phyloP scores from a whole-genome alignment of 1,140 invertebrate genomes.

The Leptopilina clavipes region DNA sequence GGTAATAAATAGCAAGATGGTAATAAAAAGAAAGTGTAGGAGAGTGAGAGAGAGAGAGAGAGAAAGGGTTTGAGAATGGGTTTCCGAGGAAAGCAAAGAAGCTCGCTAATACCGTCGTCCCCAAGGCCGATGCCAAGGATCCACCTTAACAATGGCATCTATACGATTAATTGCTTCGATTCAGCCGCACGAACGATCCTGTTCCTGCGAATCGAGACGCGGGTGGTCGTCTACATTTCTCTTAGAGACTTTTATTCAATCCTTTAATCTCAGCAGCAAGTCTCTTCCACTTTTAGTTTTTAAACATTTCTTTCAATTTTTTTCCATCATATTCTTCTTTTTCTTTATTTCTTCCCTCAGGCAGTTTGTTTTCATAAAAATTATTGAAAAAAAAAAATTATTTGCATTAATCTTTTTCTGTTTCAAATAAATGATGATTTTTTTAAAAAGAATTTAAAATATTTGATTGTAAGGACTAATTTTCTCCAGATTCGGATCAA shows the following conservation, averaged over 20 bases:
- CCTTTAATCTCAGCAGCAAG: not conserved
- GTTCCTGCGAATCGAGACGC: slow-evolving; percentile 19
- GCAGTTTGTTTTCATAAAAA: no score
- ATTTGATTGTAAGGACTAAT: not conserved
- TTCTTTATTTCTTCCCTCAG: not conserved
- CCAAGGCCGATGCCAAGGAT: slow-evolving; percentile 26
- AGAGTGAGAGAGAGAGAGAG: slow-evolving; percentile 49
- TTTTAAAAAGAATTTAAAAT: no score
- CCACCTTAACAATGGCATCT: slow-evolving; percentile 29
- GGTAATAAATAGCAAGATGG: slow-evolving; percentile 64
- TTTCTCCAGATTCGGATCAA: not conserved
- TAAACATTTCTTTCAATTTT: not conserved
- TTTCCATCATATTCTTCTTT: not conserved
- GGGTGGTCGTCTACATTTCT: slow-evolving; percentile 13
- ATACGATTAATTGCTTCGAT: slow-evolving; percentile 30
- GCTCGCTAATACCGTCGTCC: slow-evolving; percentile 12
- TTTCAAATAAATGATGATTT: no score
- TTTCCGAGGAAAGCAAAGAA: slow-evolving; percentile 36
- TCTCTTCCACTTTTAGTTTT: not conserved
- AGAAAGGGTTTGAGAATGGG: slow-evolving; percentile 27
- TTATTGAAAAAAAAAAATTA: no score
- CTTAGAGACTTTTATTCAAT: slow-evolving; percentile 10
- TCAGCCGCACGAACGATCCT: slow-evolving; percentile 15
- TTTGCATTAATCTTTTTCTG: no score
- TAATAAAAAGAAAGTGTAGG: slow-evolving; percentile 59